These are phyloP conservation scores for Caenorhabditis wallacei DNA, from an alignment of 2,888 invertebrate species.

Conservation along the genomic window DNA sequence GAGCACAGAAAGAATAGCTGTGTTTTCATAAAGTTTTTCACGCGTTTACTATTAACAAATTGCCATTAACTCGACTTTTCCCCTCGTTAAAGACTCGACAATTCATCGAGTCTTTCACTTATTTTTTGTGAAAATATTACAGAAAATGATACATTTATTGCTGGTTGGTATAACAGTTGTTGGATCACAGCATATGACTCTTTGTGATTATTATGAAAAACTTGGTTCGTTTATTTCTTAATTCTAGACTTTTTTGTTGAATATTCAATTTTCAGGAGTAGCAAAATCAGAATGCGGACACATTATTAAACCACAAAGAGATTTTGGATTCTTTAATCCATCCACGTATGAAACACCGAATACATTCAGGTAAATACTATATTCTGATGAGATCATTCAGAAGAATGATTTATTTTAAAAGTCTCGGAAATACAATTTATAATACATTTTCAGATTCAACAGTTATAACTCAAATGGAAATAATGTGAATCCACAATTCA, in stretches of 20 bases:
- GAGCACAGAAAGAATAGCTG: slow-evolving; percentile 11
- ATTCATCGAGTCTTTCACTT: slow-evolving; percentile 1
- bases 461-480: slow-evolving; percentile 41
- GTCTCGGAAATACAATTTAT: background rate
- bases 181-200: slow-evolving; percentile 64
- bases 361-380: slow-evolving; percentile 1
- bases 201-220: slow-evolving; percentile 70
- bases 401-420: background rate
- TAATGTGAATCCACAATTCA: slow-evolving; percentile 58
- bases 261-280: slow-evolving; percentile 51
- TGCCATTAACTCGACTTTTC: slow-evolving; percentile 14
- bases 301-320: slow-evolving; percentile 42
- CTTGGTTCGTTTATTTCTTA: slow-evolving; percentile 48
- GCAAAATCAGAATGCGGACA: slow-evolving; percentile 68
- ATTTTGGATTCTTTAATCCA: slow-evolving; percentile 47
- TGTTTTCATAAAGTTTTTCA: slow-evolving; percentile 48
- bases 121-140: background rate
- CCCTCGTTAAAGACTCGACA: background rate
- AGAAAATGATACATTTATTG: slow-evolving; percentile 58
- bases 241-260: no score
- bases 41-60: slow-evolving; percentile 40
- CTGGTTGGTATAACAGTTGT: slow-evolving; percentile 54
- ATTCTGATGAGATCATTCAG: background rate
- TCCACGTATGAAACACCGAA: slow-evolving; percentile 30
- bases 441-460: slow-evolving; percentile 43